A percentile compares a stretch with the other conserved stretches of the same genome.
phyloP scores from a whole-genome alignment of 2,888 invertebrate genomes.

The Drosophila putrida region DNA sequence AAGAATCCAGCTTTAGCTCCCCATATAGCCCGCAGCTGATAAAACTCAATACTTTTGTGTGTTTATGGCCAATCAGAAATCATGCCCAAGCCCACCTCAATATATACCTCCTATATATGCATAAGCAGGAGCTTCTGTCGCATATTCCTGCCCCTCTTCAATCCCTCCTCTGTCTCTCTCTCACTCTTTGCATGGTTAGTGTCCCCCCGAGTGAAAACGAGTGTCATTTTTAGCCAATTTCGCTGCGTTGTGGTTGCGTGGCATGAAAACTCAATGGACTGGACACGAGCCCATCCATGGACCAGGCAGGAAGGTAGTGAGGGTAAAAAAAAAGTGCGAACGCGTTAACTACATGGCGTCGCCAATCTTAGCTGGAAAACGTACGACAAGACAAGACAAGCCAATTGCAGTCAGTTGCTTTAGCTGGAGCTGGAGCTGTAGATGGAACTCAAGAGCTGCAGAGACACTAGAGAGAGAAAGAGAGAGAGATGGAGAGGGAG shows the following conservation, averaged over 20 bases:
- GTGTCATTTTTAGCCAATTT: slow-evolving; percentile 80
- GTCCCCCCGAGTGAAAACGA: slow-evolving; percentile 65
- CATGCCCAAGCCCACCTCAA: slow-evolving; percentile 77
- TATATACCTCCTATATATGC: slow-evolving; percentile 51
- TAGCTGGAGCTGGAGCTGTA: slow-evolving; percentile 21
- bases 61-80: slow-evolving; percentile 80
- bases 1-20: slow-evolving; percentile 10
- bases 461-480: slow-evolving; percentile 4
- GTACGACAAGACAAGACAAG: slow-evolving; percentile 79
- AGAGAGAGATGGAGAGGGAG: slow-evolving; percentile 10
- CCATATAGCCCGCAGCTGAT: slow-evolving; percentile 80
- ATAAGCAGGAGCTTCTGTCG: slow-evolving; percentile 61
- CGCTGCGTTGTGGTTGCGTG: slow-evolving; percentile 76
- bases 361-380: slow-evolving; percentile 81
- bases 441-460: slow-evolving; percentile 27
- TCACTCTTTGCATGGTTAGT: slow-evolving; percentile 10
- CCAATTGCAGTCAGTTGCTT: slow-evolving; percentile 63
- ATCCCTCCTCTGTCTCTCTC: background rate
- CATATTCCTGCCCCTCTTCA: background rate
- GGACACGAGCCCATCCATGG: slow-evolving; percentile 73
- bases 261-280: slow-evolving; percentile 79
- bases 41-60: slow-evolving; percentile 81
- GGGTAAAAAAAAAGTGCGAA: slow-evolving; percentile 74
- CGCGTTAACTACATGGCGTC: slow-evolving; percentile 80
- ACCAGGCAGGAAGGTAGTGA: slow-evolving; percentile 34